phyloP scores from a whole-genome alignment of 2,797 vertebrate genomes.

The Gila robusta region DNA sequence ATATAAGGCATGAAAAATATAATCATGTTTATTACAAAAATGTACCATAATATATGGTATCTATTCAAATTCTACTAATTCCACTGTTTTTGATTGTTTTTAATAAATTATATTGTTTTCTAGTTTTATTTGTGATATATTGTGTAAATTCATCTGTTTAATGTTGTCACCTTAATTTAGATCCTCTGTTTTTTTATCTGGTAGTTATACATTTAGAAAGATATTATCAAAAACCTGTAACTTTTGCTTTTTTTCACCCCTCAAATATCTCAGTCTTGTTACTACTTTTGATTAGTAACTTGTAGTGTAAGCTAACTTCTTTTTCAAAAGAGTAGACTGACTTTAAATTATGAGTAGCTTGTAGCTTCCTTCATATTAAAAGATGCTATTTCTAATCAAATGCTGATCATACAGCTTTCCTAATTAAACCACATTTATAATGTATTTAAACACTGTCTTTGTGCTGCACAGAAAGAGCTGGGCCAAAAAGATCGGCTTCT shows the following conservation, averaged over 20 bases:
- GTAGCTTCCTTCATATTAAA: not conserved
- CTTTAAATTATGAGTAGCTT: not conserved
- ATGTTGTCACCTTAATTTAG: not conserved
- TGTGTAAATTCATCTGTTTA: not conserved
- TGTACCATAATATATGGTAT: not conserved
- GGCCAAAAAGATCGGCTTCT: slow-evolving; percentile 91
- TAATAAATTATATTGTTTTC: not conserved
- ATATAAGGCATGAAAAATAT: slow-evolving; percentile 84
- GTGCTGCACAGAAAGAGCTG: slow-evolving; percentile 85
- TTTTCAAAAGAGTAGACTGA: not conserved
- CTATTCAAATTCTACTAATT: not conserved
- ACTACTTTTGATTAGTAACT: not conserved
- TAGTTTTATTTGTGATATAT: not conserved
- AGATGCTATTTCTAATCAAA: not conserved
- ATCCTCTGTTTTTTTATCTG: not conserved
- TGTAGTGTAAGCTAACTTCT: not conserved
- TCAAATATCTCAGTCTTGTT: not conserved
- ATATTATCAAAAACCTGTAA: not conserved
- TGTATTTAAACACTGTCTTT: not conserved
- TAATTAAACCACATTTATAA: not conserved
- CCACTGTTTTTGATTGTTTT: not conserved
- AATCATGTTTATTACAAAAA: not conserved
- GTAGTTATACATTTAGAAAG: not conserved
- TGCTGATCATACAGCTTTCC: not conserved
- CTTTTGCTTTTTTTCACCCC: not conserved